These are phyloP conservation scores for Helarctos malayanus DNA, from an alignment of 2,797 vertebrate species.

Conservation along the genomic window DNA sequence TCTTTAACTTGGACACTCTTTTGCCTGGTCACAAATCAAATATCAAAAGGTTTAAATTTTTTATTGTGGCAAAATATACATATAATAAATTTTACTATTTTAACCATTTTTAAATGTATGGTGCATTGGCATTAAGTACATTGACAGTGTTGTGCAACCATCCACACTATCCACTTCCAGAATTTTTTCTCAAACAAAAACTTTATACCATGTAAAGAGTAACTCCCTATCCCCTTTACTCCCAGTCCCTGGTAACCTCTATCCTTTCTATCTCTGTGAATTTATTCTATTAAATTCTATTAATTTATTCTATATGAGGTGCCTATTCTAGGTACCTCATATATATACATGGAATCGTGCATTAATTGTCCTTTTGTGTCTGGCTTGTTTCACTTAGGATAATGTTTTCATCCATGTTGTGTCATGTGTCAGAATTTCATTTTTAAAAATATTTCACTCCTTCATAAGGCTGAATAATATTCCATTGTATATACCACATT, in stretches of 20 bases:
- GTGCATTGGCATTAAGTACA: not conserved
- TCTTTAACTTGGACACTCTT: conserved; percentile 4
- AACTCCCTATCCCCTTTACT: not conserved
- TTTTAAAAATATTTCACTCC: not conserved
- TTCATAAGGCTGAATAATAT: conserved; percentile 52
- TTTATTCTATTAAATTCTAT: not conserved
- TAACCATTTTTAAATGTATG: not conserved
- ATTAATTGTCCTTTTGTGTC: conserved; percentile 15
- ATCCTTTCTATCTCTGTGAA: not conserved
- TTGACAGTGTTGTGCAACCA: not conserved
- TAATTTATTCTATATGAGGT: too few species aligned
- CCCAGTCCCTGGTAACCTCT: not conserved
- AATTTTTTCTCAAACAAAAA: conserved; percentile 44
- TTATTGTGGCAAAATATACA: not conserved
- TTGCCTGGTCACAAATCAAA: conserved; percentile 48
- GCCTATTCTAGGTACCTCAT: not conserved
- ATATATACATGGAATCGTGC: not conserved
- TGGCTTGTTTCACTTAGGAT: conserved; percentile 45
- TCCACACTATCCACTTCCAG: not conserved
- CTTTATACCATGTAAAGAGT: not conserved
- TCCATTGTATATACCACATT: not conserved
- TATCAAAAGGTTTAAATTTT: not conserved
- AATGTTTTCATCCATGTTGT: conserved; percentile 38
- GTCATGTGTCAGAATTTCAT: conserved; percentile 39
- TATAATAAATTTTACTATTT: not conserved